Conservation (phyloP, 2,888 invertebrate species). For the Horisme vitalbata region DNA sequence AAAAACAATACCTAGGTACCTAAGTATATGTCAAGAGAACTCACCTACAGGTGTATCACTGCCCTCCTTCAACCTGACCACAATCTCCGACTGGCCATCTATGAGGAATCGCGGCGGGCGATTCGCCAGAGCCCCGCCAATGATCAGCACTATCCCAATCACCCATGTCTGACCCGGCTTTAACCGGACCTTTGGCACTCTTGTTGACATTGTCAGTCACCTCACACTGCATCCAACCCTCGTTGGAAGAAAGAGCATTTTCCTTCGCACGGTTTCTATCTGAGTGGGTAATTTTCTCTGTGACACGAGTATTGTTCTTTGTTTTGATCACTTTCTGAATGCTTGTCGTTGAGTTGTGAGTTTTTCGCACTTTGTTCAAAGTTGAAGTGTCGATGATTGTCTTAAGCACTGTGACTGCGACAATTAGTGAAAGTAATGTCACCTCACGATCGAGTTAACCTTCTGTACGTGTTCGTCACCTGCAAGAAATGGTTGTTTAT, state of each 20-base stretch:
- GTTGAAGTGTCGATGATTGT: slow-evolving; percentile 42
- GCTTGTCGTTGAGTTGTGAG: neutral
- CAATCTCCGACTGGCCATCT: slow-evolving; percentile 95
- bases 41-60: slow-evolving; percentile 92
- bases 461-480: slow-evolving; percentile 60
- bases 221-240: slow-evolving; percentile 27
- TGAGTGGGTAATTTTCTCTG: neutral
- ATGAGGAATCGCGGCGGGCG: slow-evolving; percentile 93
- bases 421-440: slow-evolving; percentile 76
- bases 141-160: slow-evolving; percentile 41
- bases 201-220: slow-evolving; percentile 42
- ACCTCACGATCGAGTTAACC: slow-evolving; percentile 59
- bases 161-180: slow-evolving; percentile 52
- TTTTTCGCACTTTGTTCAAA: slow-evolving; percentile 37
- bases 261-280: slow-evolving; percentile 23
- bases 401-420: slow-evolving; percentile 51
- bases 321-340: neutral
- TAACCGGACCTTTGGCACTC: slow-evolving; percentile 67
- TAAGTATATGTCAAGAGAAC: slow-evolving; percentile 49
- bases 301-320: slow-evolving; percentile 8
- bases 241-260: slow-evolving; percentile 20
- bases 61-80: slow-evolving; percentile 94
- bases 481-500: slow-evolving; percentile 57
- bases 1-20: neutral
- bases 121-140: slow-evolving; percentile 77